phyloP scores from a whole-genome alignment of 2,797 vertebrate species.

The Steatocranus sp. region DNA sequence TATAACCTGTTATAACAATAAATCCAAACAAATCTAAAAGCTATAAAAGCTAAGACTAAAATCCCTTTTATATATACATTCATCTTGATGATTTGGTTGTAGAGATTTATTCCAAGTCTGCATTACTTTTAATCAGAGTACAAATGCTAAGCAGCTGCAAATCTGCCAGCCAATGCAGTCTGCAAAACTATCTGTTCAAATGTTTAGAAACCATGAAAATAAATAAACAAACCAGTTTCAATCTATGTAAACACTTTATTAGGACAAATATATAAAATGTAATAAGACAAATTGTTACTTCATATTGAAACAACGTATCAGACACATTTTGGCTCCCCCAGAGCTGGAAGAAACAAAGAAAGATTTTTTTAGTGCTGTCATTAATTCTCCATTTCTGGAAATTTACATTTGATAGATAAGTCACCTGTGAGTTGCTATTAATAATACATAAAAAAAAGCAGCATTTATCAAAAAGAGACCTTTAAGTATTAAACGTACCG shows the following conservation, averaged over 20 bases:
- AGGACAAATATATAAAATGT: not conserved
- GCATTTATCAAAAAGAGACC: not conserved
- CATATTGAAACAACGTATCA: not conserved
- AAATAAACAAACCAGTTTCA: not conserved
- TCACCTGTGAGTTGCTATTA: not conserved
- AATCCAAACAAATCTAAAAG: not conserved
- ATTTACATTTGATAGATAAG: not conserved
- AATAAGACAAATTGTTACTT: not conserved
- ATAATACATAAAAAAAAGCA: not conserved
- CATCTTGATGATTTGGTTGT: not conserved
- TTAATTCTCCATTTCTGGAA: not conserved
- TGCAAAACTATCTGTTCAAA: not conserved
- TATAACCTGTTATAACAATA: not conserved
- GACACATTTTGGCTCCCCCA: not conserved
- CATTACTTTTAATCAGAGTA: not conserved
- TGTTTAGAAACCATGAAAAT: not conserved
- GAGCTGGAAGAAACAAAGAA: conserved; percentile 5
- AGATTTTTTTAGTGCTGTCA: not conserved
- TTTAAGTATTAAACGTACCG: not conserved
- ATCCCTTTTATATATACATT: not conserved
- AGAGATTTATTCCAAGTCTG: not conserved
- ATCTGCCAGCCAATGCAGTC: not conserved
- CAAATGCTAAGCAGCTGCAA: not conserved
- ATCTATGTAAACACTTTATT: not conserved
- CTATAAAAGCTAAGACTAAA: not conserved